Base-by-base conservation (phyloP, 2,888 invertebrate genomes). In the Eristalis pertinax region DNA sequence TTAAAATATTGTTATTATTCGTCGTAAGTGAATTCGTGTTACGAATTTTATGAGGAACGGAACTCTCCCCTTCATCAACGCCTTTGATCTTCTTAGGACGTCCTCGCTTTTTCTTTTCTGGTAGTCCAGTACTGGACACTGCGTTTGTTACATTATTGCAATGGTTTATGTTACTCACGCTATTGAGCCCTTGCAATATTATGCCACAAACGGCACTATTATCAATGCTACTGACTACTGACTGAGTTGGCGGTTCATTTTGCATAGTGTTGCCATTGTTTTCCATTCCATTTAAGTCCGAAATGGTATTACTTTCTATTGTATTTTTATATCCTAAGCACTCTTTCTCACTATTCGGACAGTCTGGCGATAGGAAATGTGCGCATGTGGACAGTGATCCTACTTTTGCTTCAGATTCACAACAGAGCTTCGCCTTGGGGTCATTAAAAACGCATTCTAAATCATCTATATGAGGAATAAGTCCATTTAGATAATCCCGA, bases 401-500 rank as follows among this genome's bases (percentile, higher is more conserved):
- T 24, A 29, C 79, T 24, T 81, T 82, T 24, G 78, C 64, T 91
- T 95, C 94, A 76, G 94, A 94, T 90, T 95, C 95, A 89, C 94
- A 95, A 91, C 94, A 95, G 89, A 95, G 95, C 92, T 95, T 95
- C 68, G 95, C 94, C 90, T 95, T 95, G 76, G 95, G 95, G 91
- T 96, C 96, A 26, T 95, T 96, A 93, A 98, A 98, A 75, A 97
- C 96, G 91, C 97, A 96, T 94, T 98, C 98, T 72, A 95, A 95
- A 91, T 98, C 98, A 91, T 98, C 97, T 88, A 98, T 95, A 92
- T 97, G 96, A 69, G 97, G 94, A 91, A 97, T 95, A 72, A 96
- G 94, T 2, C 99, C 99, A 93, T 97, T 97, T 78, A 99, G 94
- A 94, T 97, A 98, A 94, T 99, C 99, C 74, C 98, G 95, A 94